These are phyloP conservation scores for Junonia oenone DNA, from an alignment of 2,888 invertebrate genomes.

Conservation along the genomic window DNA sequence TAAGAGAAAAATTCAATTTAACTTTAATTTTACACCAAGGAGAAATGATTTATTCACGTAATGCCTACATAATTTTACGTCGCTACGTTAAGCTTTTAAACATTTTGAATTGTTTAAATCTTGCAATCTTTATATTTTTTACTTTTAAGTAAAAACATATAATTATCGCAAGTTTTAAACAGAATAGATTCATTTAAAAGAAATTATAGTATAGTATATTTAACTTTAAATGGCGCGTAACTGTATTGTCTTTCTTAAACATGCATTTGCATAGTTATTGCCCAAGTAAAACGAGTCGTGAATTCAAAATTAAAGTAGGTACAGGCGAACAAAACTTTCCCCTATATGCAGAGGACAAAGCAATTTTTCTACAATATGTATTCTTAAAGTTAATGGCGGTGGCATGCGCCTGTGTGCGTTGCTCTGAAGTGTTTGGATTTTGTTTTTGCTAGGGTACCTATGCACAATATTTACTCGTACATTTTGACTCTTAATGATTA, in stretches of 20 bases:
- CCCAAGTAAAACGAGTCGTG: conserved; percentile 26
- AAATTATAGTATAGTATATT: neutral
- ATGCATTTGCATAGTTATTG: conserved; percentile 29
- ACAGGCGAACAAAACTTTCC: conserved; percentile 34
- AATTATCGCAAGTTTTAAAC: no score
- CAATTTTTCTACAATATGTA: conserved; percentile 39
- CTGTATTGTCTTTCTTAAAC: conserved; percentile 12
- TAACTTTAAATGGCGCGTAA: conserved; percentile 4
- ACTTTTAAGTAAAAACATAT: no score
- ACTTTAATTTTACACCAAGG: no score
- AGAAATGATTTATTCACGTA: no score
- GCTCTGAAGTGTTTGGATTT: conserved; percentile 1
- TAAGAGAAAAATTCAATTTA: no score
- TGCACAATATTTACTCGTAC: neutral
- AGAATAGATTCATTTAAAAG: neutral
- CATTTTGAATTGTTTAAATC: no score
- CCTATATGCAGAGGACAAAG: conserved; percentile 35
- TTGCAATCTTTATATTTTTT: no score
- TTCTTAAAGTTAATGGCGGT: conserved; percentile 33
- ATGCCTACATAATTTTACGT: no score
- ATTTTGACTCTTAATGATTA: conserved; percentile 15
- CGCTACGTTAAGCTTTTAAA: no score
- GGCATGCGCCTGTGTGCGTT: conserved; percentile 10
- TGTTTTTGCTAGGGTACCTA: conserved; percentile 4
- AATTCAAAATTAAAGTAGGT: conserved; percentile 28